Evolutionary conservation across 2,113 vertebrate species (phyloP), one percentile per base, ranked within the genome.

Genomic region (Morone saxatilis): DNA sequence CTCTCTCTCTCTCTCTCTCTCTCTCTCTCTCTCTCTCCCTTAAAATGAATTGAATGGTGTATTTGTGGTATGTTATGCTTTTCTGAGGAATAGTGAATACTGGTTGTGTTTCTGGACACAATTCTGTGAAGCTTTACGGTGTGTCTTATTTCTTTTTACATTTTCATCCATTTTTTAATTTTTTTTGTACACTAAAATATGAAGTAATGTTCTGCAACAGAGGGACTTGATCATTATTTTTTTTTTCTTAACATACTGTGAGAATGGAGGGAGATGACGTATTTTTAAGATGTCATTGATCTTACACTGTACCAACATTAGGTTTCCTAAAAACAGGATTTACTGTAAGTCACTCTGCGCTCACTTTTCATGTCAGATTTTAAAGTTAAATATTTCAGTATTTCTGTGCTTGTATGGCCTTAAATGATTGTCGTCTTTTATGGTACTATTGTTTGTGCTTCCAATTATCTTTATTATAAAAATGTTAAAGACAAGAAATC

Each of bases 241-340:
- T 83, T 75, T 84, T 83, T 79, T 81, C 66, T 89, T 67, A 82
- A 78, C 57, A 89, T 86, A 94, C 92, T 92, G 89, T 93, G 91
- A 91, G 88, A 89, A 79, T 81, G 51, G 81, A 77, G 54, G 68
- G 71, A 73, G 65, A 81, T 72, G 67, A 63, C 73, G 38, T 69
- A 22, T 78, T 77, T 53, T 84, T 63, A 53, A 87, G 65, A 62
- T 74, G 67, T 80, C 59, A 83, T 88, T 86, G 50, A 93, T 89
- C 79, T 90, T 87, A 94, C 93, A 94, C 94, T 94, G 94, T 92
- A 90, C 73, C 86, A 92, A 76, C 66, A 80, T 73, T 38, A 68
- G 17, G 69, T 76, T 90, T 86, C 81, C 56, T 74, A 59, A 50
- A 60, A 86, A 80, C 85, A 87, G 70, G 78, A 88, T 92, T 93